Conservation (phyloP, 2,797 vertebrate species). For the Antrozous pallidus region DNA sequence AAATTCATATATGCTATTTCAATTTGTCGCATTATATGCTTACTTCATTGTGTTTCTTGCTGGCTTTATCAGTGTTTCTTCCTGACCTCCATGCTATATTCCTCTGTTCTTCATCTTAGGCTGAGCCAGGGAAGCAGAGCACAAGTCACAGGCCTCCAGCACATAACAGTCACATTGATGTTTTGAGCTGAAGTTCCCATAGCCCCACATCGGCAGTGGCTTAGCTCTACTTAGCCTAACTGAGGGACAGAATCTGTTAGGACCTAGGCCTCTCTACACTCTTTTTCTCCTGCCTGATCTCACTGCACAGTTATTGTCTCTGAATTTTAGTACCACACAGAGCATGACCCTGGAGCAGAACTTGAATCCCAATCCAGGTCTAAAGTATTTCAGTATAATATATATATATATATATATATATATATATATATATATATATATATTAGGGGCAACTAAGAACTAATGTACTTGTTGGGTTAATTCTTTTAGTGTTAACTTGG, state of each 20-base stretch:
- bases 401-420: no score
- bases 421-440: no score
- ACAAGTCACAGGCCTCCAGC: not conserved
- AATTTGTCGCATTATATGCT: not conserved
- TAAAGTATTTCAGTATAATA: not conserved
- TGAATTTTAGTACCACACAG: not conserved
- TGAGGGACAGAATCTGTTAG: not conserved
- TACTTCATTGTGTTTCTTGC: not conserved
- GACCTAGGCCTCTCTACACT: not conserved
- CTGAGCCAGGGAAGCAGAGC: not conserved
- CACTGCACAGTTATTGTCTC: not conserved
- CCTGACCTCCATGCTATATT: not conserved
- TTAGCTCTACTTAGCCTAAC: not conserved
- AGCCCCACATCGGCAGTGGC: not conserved
- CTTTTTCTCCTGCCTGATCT: not conserved
- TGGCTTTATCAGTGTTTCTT: not conserved
- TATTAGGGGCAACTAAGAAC: not conserved
- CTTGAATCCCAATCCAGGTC: not conserved
- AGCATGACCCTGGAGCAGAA: not conserved
- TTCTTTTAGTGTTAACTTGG: not conserved
- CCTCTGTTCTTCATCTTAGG: not conserved
- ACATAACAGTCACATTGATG: not conserved
- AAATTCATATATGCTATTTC: not conserved
- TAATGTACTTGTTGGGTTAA: not conserved
- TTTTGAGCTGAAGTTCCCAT: not conserved